phyloP scores from a whole-genome alignment of 2,113 vertebrate species.

The Nipponia nippon region DNA sequence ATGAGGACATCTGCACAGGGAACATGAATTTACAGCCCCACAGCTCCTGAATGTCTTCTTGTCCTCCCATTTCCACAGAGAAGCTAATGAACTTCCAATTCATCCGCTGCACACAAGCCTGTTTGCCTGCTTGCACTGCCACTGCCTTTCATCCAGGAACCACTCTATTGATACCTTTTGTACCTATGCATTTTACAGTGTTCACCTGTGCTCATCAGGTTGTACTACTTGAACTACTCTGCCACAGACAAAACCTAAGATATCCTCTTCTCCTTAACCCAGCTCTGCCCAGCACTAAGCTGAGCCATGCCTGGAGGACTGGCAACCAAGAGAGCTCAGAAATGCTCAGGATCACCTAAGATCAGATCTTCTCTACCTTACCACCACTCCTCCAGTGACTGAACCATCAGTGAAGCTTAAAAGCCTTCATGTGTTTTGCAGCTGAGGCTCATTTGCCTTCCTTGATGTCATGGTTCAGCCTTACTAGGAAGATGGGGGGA shows the following conservation, averaged over 20 bases:
- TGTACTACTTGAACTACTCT: background rate
- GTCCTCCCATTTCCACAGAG: background rate
- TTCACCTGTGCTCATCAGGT: too few relatives aligned
- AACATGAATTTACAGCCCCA: background rate
- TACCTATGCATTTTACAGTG: too few relatives aligned
- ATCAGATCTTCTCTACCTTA: background rate
- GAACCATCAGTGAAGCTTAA: background rate
- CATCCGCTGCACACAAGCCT: fast-evolving
- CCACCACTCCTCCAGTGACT: background rate
- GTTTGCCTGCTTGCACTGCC: fast-evolving
- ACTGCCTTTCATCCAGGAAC: background rate
- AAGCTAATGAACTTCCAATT: background rate
- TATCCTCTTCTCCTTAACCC: background rate
- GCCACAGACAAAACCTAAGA: background rate
- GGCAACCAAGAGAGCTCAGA: background rate
- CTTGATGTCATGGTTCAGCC: background rate
- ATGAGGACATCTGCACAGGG: fast-evolving
- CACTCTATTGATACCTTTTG: fast-evolving
- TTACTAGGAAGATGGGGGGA: background rate
- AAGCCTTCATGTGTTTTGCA: fast-evolving
- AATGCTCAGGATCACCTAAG: background rate
- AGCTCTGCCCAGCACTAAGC: background rate
- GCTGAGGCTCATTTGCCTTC: background rate
- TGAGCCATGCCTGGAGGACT: background rate
- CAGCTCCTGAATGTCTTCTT: background rate